Evolutionary conservation across 2,797 vertebrate genomes (phyloP), one percentile per base, ranked within the genome.

Genomic region (Lophura swinhoii): DNA sequence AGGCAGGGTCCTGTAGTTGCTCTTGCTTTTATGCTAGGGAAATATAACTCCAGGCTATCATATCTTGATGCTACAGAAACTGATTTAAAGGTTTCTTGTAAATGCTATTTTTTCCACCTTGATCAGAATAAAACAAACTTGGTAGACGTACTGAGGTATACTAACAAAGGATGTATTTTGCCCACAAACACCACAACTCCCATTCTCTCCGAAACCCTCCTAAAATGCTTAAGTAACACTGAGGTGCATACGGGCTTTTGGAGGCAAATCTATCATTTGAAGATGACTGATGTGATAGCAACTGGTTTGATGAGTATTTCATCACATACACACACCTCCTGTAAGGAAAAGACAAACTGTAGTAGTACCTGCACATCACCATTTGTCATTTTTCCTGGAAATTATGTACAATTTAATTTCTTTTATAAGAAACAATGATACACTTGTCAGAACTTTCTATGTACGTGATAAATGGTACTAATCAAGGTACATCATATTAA

Each of bases 51-150:
- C 60, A 67, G 76, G 51, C 44, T 75, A 58, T n/a, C 9, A 1
- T 44, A 76, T 44, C 58, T 62, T 71, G 49, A 79, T 49, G 24
- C 24, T 64, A 86, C n/a, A 84, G 23, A 73, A 87, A 80, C 21
- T 4, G 46, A 89, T 76, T 70, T 60, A 37, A 91, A 93, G 11
- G 10, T 35, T 84, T 46, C 60, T 31, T 71, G 29, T 48, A 71
- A 73, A 84, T 6, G 35, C 56, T 80, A 20, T 49, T 84, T 80
- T 70, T 58, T 58, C 44, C 35, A 67, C 39, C 11, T n/a, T 46
- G 39, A 53, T 60, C 21, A 49, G 46, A 62, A 53, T 77, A 84
- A 91, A 87, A 68, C 21, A 91, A 95, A 92, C 72, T 55, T n/a
- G 39, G 73, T 87, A 93, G 91, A 62, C 37, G 81, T 20, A 72